These are phyloP conservation scores for Onthophagus sagittarius DNA, from an alignment of 2,888 invertebrate genomes.

Conservation along the genomic window DNA sequence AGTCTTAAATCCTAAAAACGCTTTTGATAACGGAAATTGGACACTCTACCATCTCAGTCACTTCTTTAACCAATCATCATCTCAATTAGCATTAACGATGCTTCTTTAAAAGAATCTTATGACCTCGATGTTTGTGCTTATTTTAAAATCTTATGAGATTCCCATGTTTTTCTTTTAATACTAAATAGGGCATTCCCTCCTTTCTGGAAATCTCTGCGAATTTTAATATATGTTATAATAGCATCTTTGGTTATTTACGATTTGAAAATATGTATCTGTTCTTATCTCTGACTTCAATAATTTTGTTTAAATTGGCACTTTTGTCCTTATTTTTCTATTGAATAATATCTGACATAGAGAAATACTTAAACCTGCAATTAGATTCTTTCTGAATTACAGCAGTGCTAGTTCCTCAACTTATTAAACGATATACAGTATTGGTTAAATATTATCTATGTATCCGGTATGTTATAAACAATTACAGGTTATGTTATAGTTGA, in stretches of 20 bases:
- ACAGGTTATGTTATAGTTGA: slow-evolving; percentile 1
- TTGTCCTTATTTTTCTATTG: slow-evolving; percentile 5
- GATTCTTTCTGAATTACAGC: neutral
- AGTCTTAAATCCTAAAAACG: too few species aligned
- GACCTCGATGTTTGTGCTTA: neutral
- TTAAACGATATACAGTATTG: slow-evolving; percentile 2
- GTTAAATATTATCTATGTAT: too few species aligned
- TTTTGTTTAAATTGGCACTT: neutral
- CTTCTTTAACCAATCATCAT: too few species aligned
- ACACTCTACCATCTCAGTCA: too few species aligned
- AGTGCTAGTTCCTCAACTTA: slow-evolving; percentile 1
- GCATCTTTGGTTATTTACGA: too few species aligned
- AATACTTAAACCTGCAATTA: neutral
- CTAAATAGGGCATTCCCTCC: neutral
- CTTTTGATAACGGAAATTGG: too few species aligned
- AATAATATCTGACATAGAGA: slow-evolving; percentile 6
- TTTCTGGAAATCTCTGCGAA: too few species aligned
- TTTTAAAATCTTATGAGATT: neutral
- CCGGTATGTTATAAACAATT: neutral
- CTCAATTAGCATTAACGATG: too few species aligned
- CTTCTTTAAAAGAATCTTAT: too few species aligned
- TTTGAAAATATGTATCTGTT: too few species aligned
- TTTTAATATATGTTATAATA: too few species aligned
- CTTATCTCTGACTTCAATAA: too few species aligned
- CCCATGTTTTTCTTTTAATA: slow-evolving; percentile 1